These are phyloP conservation scores for Fragum sueziense DNA, from an alignment of 2,888 invertebrate species.

Conservation along the genomic window DNA sequence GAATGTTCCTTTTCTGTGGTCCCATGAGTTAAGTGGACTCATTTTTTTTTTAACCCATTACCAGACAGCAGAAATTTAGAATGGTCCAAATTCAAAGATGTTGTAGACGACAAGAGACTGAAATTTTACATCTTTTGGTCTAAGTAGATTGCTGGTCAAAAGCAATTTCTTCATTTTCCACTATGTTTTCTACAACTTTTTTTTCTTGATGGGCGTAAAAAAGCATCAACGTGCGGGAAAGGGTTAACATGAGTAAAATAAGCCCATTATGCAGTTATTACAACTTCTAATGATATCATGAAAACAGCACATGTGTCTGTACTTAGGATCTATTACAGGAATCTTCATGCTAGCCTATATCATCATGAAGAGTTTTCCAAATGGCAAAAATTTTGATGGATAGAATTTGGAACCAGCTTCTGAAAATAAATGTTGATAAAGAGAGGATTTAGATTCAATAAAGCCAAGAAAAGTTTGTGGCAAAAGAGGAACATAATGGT, in stretches of 20 bases:
- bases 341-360: neutral
- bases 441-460: too few relatives aligned
- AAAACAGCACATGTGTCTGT: constrained; percentile 7
- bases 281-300: constrained; percentile 14
- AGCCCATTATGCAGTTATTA: constrained; percentile 22
- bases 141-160: neutral
- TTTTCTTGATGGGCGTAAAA: too few relatives aligned
- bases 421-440: too few relatives aligned
- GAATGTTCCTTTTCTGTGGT: too few relatives aligned
- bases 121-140: too few relatives aligned
- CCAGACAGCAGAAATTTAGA: neutral
- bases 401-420: too few relatives aligned
- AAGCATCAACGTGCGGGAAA: too few relatives aligned
- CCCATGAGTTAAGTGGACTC: too few relatives aligned
- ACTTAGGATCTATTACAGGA: constrained; percentile 3
- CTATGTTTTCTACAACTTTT: neutral
- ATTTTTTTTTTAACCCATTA: neutral
- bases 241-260: neutral
- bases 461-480: too few relatives aligned
- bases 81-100: too few relatives aligned
- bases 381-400: too few relatives aligned
- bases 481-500: too few relatives aligned
- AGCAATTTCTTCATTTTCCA: constrained; percentile 5
- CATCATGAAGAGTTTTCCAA: neutral
- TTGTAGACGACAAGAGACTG: constrained; percentile 1